phyloP scores from a whole-genome alignment of 1,140 invertebrate species.

The Spodoptera litura region DNA sequence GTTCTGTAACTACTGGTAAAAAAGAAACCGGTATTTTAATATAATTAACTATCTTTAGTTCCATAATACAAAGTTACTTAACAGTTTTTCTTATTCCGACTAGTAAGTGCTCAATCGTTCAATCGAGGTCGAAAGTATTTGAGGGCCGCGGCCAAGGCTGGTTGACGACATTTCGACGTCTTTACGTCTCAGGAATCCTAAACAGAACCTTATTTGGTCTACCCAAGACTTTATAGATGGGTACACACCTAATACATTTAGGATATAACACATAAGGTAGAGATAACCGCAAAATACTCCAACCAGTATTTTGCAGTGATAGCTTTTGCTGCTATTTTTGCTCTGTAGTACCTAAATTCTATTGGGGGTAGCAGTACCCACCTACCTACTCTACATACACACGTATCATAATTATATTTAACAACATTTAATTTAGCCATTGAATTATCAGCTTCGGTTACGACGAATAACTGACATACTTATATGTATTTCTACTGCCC shows the following conservation, averaged over 20 bases:
- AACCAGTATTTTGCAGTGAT: no score
- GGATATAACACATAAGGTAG: no score
- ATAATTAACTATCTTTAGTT: constrained; percentile 5
- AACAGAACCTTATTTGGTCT: constrained; percentile 15
- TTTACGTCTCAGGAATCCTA: constrained; percentile 39
- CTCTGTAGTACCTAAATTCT: no score
- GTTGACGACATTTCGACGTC: constrained; percentile 42
- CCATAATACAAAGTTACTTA: neutral
- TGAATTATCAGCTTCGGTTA: constrained; percentile 23
- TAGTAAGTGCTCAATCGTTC: constrained; percentile 39
- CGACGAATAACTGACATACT: constrained; percentile 31
- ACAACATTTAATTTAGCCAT: constrained; percentile 14
- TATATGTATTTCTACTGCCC: constrained; percentile 53
- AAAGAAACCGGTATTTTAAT: neutral
- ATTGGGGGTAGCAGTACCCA: neutral
- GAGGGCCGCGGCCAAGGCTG: constrained; percentile 42
- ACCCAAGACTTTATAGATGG: neutral
- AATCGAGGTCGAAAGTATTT: constrained; percentile 49
- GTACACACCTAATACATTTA: no score
- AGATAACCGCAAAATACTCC: no score
- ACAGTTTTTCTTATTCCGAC: constrained; percentile 28
- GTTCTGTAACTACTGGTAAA: no score
- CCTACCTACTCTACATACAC: no score
- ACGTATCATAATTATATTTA: neutral
- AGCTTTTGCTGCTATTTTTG: no score